phyloP scores from a whole-genome alignment of 2,113 vertebrate genomes.

The Semnornis frantzii region DNA sequence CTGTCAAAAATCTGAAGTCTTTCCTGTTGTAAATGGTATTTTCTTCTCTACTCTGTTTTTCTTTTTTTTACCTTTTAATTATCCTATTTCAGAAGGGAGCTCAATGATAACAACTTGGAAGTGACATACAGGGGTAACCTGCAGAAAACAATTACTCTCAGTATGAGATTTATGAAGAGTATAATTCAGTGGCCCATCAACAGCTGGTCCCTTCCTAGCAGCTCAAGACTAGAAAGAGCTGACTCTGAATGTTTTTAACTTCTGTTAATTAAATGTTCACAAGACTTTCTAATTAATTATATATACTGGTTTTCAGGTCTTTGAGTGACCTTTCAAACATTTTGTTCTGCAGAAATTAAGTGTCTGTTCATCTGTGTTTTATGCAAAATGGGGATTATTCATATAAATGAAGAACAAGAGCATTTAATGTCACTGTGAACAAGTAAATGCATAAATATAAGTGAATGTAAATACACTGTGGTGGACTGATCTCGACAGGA shows the following conservation, averaged over 20 bases:
- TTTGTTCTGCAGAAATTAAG: not conserved
- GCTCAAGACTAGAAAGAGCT: not conserved
- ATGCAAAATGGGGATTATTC: not conserved
- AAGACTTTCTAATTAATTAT: conserved; percentile 28
- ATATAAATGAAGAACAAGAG: not conserved
- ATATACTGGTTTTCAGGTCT: not conserved
- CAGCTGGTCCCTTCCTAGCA: not conserved
- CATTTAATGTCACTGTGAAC: not conserved
- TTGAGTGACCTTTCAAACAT: not conserved
- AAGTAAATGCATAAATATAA: not conserved
- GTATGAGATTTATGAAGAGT: conserved; percentile 19
- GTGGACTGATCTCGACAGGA: not conserved
- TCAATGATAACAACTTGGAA: not conserved
- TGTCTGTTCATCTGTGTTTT: not conserved
- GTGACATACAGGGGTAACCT: not conserved
- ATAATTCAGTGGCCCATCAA: not conserved
- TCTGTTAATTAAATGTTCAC: conserved; percentile 35
- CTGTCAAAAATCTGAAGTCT: not conserved
- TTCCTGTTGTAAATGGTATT: not conserved
- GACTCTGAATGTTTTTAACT: not conserved
- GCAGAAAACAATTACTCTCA: conserved; percentile 17
- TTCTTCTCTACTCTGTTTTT: not conserved
- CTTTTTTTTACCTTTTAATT: not conserved
- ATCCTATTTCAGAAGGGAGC: not conserved
- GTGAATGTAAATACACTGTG: not conserved